Evolutionary conservation across 2,888 invertebrate species (phyloP).

Genomic region (Volucella zonaria): DNA sequence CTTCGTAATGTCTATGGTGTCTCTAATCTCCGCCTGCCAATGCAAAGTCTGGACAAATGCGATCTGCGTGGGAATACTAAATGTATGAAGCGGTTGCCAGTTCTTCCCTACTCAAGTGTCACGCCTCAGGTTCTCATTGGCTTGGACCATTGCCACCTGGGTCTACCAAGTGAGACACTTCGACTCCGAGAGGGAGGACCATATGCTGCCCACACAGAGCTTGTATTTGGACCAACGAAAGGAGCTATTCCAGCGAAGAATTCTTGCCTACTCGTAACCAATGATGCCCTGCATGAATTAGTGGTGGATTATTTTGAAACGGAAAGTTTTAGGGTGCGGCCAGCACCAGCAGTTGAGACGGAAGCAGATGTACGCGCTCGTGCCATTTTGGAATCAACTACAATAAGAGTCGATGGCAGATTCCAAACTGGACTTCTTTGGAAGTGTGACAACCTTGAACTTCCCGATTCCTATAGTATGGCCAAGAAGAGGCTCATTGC

Average conservation of each 20-base stretch:
- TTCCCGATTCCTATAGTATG: constrained; percentile 47
- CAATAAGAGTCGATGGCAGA: constrained; percentile 31
- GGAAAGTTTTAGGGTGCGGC: not conserved
- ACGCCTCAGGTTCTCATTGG: constrained; percentile 31
- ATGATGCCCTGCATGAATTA: constrained; percentile 35
- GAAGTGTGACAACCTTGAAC: constrained; percentile 19
- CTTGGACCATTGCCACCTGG: no score
- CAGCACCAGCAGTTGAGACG: not conserved
- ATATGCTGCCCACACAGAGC: constrained; percentile 63
- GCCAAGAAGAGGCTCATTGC: constrained; percentile 1
- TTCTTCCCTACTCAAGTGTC: constrained; percentile 20
- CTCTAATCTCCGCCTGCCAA: constrained; percentile 4
- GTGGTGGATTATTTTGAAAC: constrained; percentile 25
- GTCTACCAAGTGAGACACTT: constrained; percentile 21
- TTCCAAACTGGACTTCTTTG: constrained; percentile 55
- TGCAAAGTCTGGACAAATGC: not conserved
- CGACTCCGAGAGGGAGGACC: constrained; percentile 7
- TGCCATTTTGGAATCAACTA: constrained; percentile 30
- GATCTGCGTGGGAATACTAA: constrained; percentile 21
- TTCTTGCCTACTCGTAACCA: constrained; percentile 24
- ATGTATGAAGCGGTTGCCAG: constrained; percentile 21
- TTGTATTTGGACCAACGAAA: constrained; percentile 53
- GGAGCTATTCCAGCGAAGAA: not conserved
- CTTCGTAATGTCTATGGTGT: constrained; percentile 39
- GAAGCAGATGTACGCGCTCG: constrained; percentile 30